phyloP scores from a whole-genome alignment of 2,888 invertebrate genomes.

The Agapostemon virescens region DNA sequence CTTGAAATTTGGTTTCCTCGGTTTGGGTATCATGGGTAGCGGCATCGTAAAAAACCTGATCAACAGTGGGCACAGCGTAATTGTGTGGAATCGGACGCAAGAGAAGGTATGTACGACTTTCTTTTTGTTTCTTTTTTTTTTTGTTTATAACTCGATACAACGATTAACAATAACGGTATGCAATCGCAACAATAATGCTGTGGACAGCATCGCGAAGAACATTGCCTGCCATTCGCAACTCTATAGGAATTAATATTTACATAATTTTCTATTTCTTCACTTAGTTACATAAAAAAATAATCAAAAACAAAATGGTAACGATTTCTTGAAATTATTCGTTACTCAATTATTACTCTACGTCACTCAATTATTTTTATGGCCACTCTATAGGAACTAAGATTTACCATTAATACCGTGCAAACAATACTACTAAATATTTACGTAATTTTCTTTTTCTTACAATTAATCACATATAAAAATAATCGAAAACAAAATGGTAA shows the following conservation, averaged over 20 bases:
- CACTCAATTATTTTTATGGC: too few species aligned
- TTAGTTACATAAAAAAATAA: too few species aligned
- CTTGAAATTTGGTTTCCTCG: constrained; percentile 96
- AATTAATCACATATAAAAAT: neutral
- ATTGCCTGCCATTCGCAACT: neutral
- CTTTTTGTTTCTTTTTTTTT: too few species aligned
- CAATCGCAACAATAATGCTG: neutral
- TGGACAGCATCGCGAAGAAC: neutral
- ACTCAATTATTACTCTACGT: too few species aligned
- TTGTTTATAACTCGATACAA: constrained; percentile 26
- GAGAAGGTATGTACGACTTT: constrained; percentile 88
- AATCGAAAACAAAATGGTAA: neutral
- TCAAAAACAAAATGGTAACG: too few species aligned
- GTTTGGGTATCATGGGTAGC: constrained; percentile 96
- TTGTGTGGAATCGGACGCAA: constrained; percentile 96
- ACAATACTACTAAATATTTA: neutral
- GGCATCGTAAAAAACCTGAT: constrained; percentile 97
- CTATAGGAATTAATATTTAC: neutral
- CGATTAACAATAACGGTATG: constrained; percentile 7
- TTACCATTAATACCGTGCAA: neutral
- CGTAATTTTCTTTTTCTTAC: constrained; percentile 1
- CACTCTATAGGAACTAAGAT: neutral
- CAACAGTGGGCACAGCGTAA: constrained; percentile 95
- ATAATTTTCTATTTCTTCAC: too few species aligned
- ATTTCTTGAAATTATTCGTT: too few species aligned